phyloP scores from a whole-genome alignment of 2,888 invertebrate species.

The Marasmarcha lunaedactyla region DNA sequence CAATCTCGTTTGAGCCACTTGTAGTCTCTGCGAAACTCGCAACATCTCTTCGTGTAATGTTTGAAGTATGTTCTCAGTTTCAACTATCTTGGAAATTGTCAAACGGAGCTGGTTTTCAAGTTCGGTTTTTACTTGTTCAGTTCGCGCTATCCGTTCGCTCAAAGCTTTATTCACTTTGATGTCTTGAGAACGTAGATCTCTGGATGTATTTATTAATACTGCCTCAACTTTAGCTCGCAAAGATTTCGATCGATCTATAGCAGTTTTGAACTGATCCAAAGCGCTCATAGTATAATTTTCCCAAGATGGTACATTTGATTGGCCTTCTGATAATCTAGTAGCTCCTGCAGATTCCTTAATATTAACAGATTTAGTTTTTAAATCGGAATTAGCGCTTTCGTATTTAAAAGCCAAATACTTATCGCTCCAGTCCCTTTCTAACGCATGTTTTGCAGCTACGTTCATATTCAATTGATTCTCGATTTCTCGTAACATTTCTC shows the following conservation, averaged over 20 bases:
- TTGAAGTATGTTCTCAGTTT: slow-evolving; percentile 51
- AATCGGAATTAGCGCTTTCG: slow-evolving; percentile 76
- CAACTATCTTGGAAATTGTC: slow-evolving; percentile 51
- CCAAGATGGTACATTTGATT: slow-evolving; percentile 87
- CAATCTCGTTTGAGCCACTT: slow-evolving; percentile 55
- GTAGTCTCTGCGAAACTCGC: slow-evolving; percentile 49
- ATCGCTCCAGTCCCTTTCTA: slow-evolving; percentile 92
- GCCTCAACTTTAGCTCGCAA: slow-evolving; percentile 80
- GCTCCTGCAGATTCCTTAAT: slow-evolving; percentile 85
- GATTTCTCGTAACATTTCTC: slow-evolving; percentile 75
- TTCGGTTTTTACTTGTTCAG: slow-evolving; percentile 78
- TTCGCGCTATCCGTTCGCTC: slow-evolving; percentile 77
- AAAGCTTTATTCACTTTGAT: slow-evolving; percentile 82
- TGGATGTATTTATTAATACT: slow-evolving; percentile 78
- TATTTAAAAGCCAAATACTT: slow-evolving; percentile 84
- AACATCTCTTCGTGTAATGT: slow-evolving; percentile 51
- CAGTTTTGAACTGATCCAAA: slow-evolving; percentile 78
- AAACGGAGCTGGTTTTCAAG: slow-evolving; percentile 76
- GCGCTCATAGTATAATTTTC: slow-evolving; percentile 83
- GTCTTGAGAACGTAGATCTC: slow-evolving; percentile 85
- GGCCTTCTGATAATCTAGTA: slow-evolving; percentile 82
- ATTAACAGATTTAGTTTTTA: slow-evolving; percentile 76
- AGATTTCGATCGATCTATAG: slow-evolving; percentile 77
- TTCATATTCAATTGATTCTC: slow-evolving; percentile 78
- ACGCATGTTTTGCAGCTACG: slow-evolving; percentile 79